Base-by-base conservation (phyloP, 2,797 vertebrate species). In the Protosalanx chinensis region DNA sequence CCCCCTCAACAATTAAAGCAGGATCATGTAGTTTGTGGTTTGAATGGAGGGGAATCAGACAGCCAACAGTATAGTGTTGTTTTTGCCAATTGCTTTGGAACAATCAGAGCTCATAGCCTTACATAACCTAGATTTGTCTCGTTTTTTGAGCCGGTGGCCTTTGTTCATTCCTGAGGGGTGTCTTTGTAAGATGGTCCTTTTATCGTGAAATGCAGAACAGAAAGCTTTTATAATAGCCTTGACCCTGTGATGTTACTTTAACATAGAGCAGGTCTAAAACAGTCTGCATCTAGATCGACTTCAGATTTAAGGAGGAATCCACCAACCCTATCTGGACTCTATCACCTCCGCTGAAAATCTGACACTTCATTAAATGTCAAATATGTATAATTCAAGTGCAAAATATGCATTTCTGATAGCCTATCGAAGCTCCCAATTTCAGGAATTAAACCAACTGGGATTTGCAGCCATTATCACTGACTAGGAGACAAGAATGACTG, bases 31-130 rank as follows among this genome's bases (percentile, higher is more conserved):
- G 77, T 75, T 75, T 68, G 68, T 72, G 67, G 71, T 79, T 75
- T 74, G 71, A 66, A 74, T 72, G 64, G 70, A 73, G 64, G 73
- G 71, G 72, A 72, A 81, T 72, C 74, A 74, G 64, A 76, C 70
- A 72, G 69, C 63, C 58, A 72, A 79, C 77, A 78, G 73, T 73
- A 68, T 53, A 59, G 62, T 60, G 68, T 81, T 85, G 81, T 86
- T 82, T 86, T 72, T 72, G 35, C 61, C 77, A 72, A 81, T 33
- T 78, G 75, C 77, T 78, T 78, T 77, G 71, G 80, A 88, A 85
- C 84, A 85, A 89, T 84, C 30, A 68, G 58, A 81, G 46, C 68
- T 69, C 65, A 72, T 13, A 69, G 5, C 76, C 76, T 86, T 87
- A 76, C 64, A 67, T 83, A 88, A 83, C 66, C 13, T 27, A 53